Evolutionary conservation across 2,113 vertebrate genomes (phyloP), one percentile per base, ranked within the genome.

Genomic region (Ophthalmolycus amberensis): DNA sequence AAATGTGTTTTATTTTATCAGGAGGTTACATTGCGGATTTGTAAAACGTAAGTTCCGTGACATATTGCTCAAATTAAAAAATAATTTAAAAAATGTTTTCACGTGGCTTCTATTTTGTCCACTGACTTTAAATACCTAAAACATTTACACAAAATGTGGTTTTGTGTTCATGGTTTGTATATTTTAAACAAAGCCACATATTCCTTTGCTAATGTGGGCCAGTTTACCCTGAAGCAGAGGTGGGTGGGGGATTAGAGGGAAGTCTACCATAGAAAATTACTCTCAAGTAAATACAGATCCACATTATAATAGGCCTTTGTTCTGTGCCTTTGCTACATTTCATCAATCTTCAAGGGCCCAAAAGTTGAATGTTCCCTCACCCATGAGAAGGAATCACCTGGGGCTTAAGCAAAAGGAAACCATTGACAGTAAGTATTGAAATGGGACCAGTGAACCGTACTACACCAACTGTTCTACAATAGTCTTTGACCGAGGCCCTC

Each of bases 401-500:
- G 42, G 71, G 79, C 72, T 58, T 50, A 2, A 71, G 59, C 38
- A 32, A 68, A 12, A 48, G 38, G 37, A 56, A 84, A 59, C 42
- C 46, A 63, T 3, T 11, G 14, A 75, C 68, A 71, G 32, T 67
- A 37, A 67, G 52, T 20, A 69, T n/a, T 78, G 29, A 67, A 64
- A 58, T 10, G 44, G 60, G 80, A 59, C 15, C 66, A 83, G 48
- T 87, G 77, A 79, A 15, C 73, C 89, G 62, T 79, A 54, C 38
- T 67, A 77, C 71, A 83, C 71, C 77, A 27, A 6, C 44, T 75
- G n/a, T 52, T 75, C 68, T 65, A 83, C 63, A 88, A 71, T 40
- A 15, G 42, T 75, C 68, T 80, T 71, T 77, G 52, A 82, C 27
- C 34, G 34, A 58, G 38, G 12, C 29, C 34, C 38, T 66, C 29